Conservation (phyloP, 1,140 invertebrate species). For the Drosophila melanica region DNA sequence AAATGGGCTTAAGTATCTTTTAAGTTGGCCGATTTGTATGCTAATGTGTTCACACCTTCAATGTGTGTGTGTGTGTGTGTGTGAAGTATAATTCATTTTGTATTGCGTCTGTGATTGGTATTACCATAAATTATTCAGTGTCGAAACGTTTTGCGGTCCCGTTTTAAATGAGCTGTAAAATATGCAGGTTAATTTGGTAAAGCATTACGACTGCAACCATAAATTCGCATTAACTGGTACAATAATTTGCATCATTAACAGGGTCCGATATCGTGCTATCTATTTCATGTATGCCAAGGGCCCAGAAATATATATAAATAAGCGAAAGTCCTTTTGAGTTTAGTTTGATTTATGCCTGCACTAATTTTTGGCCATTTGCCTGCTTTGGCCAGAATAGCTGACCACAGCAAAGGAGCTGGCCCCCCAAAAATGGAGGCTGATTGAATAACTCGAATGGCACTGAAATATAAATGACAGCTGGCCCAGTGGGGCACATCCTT, state of each 20-base stretch:
- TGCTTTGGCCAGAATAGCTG: constrained; percentile 30
- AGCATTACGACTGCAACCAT: constrained; percentile 47
- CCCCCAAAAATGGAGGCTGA: constrained; percentile 50
- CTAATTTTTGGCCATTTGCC: constrained; percentile 58
- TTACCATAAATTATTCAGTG: constrained; percentile 62
- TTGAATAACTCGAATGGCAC: constrained; percentile 68
- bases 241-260: constrained; percentile 55
- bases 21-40: constrained; percentile 43
- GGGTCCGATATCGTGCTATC: constrained; percentile 25
- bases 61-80: constrained; percentile 4
- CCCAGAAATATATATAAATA: not conserved
- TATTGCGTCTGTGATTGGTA: constrained; percentile 55
- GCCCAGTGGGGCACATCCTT: not conserved
- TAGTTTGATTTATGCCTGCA: constrained; percentile 38
- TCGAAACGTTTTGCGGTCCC: constrained; percentile 56
- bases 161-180: constrained; percentile 61
- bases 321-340: constrained; percentile 7
- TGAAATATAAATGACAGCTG: constrained; percentile 69
- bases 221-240: constrained; percentile 70
- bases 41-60: constrained; percentile 33
- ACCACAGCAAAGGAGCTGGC: constrained; percentile 56
- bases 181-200: constrained; percentile 56
- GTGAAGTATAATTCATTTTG: constrained; percentile 52
- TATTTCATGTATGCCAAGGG: not conserved
- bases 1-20: constrained; percentile 46